phyloP scores from a whole-genome alignment of 2,113 vertebrate species.

The Ciconia maguari region DNA sequence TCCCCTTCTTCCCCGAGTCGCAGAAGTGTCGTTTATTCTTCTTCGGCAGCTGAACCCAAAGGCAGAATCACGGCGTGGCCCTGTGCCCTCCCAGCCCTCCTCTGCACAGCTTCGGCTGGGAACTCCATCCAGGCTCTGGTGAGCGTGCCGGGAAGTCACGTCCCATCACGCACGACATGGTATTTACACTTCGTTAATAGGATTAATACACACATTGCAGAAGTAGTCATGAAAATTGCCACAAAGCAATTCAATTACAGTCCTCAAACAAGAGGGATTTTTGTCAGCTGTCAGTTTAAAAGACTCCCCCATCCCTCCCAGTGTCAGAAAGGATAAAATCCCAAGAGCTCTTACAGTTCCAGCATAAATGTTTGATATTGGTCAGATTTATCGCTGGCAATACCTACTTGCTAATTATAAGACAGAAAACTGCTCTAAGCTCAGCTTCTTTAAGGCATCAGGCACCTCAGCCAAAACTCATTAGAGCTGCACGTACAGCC shows the following conservation, averaged over 20 bases:
- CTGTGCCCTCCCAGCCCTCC: background rate
- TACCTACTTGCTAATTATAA: background rate
- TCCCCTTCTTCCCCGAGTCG: background rate
- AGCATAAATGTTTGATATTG: background rate
- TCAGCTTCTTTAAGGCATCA: background rate
- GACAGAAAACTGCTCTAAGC: background rate
- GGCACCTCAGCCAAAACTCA: background rate
- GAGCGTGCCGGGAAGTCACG: background rate
- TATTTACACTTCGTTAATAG: background rate
- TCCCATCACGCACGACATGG: rapidly evolving
- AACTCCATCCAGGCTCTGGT: background rate
- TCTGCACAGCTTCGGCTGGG: rapidly evolving
- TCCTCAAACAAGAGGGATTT: background rate
- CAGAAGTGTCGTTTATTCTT: background rate
- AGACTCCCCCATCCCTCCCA: background rate
- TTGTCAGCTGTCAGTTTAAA: background rate
- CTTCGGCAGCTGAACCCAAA: background rate
- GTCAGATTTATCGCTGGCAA: background rate
- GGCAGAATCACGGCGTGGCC: background rate
- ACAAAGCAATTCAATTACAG: background rate
- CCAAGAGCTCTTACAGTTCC: background rate
- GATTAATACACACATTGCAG: background rate
- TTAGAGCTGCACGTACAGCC: rapidly evolving
- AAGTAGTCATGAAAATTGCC: background rate
- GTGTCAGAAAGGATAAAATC: background rate